Percentiles rank a stretch among this genome's conserved stretches.
Evolutionary conservation across 2,888 invertebrate genomes (phyloP).

Genomic region (Agrilus cyanescens): DNA sequence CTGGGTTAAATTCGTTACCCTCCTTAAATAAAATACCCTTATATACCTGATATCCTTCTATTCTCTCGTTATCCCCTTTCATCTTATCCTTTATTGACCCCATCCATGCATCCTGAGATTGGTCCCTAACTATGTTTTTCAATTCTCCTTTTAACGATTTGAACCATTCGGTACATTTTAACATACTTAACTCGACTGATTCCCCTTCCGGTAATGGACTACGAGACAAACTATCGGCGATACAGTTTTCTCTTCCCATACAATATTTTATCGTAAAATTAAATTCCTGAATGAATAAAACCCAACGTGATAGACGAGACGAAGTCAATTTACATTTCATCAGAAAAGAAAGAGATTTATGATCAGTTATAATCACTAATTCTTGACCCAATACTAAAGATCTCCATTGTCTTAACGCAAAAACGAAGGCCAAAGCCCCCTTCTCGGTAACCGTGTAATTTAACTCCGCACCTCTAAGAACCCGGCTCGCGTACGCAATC

Average conservation of each 20-base stretch:
- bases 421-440: background rate
- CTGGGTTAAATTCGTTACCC: too few relatives aligned
- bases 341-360: conserved; percentile 1
- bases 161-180: background rate
- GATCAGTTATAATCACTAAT: background rate
- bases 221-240: background rate
- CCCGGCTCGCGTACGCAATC: background rate
- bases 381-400: background rate
- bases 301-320: background rate
- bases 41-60: too few relatives aligned
- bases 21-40: too few relatives aligned
- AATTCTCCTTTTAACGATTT: background rate
- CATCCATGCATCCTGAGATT: background rate
- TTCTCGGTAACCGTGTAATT: background rate
- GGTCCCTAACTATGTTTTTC: background rate
- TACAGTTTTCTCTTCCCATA: background rate
- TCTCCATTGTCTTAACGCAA: background rate
- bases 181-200: background rate
- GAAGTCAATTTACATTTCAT: background rate
- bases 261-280: background rate
- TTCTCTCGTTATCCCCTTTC: too few relatives aligned
- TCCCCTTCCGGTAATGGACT: background rate
- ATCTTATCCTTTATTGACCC: too few relatives aligned
- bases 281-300: background rate
- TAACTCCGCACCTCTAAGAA: background rate